Conservation (phyloP, 2,113 vertebrate species). For the Oenanthe melanoleuca region DNA sequence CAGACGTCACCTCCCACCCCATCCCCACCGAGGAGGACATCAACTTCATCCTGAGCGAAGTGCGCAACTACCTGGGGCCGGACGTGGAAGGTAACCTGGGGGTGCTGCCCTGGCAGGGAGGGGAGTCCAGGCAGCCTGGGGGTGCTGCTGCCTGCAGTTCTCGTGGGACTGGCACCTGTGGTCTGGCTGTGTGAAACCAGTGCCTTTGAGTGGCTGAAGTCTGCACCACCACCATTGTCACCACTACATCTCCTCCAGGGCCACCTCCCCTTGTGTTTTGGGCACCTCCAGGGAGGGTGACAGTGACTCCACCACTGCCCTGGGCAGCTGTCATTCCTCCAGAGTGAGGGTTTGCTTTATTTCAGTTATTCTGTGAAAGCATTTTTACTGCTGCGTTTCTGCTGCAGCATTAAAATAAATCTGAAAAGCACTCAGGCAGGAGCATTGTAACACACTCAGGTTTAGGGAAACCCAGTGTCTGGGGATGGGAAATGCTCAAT, state of each 20-base stretch:
- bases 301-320: neutral
- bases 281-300: no score
- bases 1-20: constrained; percentile 85
- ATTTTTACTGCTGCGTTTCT: neutral
- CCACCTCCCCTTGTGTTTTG: accelerated
- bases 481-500: constrained; percentile 14
- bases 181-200: accelerated
- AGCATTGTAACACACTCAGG: neutral
- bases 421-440: constrained; percentile 13
- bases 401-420: constrained; percentile 1
- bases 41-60: constrained; percentile 91
- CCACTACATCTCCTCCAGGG: accelerated
- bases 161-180: accelerated
- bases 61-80: constrained; percentile 90
- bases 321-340: neutral
- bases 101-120: no score
- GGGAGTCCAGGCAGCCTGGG: no score
- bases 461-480: constrained; percentile 15
- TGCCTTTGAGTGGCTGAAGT: no score
- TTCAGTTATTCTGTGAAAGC: neutral
- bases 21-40: constrained; percentile 88
- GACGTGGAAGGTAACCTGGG: constrained; percentile 89
- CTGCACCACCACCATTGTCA: accelerated
- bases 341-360: neutral
- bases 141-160: accelerated